Evolutionary conservation across 1,140 invertebrate genomes (phyloP).

Genomic region (Solenopsis fugax): DNA sequence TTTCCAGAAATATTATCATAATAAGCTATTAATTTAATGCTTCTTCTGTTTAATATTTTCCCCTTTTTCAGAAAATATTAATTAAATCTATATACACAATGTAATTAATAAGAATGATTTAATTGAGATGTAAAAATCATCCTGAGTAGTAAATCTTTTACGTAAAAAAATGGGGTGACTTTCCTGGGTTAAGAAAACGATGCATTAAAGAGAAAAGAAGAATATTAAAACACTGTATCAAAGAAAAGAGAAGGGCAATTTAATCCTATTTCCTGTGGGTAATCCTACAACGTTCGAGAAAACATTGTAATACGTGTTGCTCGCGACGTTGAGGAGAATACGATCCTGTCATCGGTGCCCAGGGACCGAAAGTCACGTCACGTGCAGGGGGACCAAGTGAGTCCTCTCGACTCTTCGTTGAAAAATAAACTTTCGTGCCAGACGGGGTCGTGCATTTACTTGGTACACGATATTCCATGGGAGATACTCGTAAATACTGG

Average conservation of each 20-base stretch:
- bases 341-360: background rate
- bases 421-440: constrained; percentile 72
- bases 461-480: constrained; percentile 69
- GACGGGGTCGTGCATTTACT: constrained; percentile 67
- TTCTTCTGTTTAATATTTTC: too few relatives aligned
- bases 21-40: too few relatives aligned
- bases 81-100: too few relatives aligned
- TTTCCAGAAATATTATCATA: too few relatives aligned
- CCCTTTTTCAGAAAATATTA: too few relatives aligned
- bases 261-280: background rate
- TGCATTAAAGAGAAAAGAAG: background rate
- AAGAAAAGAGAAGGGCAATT: background rate
- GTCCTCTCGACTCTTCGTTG: constrained; percentile 67
- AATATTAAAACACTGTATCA: background rate
- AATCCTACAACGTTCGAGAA: background rate
- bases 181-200: background rate
- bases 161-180: too few relatives aligned
- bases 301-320: constrained; percentile 7
- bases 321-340: background rate
- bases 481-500: constrained; percentile 78
- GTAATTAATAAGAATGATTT: too few relatives aligned
- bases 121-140: too few relatives aligned
- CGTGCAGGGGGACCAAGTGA: background rate
- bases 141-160: too few relatives aligned
- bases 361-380: constrained; percentile 16